Conservation (phyloP, 2,888 invertebrate species). For the Hemithea aestivaria region DNA sequence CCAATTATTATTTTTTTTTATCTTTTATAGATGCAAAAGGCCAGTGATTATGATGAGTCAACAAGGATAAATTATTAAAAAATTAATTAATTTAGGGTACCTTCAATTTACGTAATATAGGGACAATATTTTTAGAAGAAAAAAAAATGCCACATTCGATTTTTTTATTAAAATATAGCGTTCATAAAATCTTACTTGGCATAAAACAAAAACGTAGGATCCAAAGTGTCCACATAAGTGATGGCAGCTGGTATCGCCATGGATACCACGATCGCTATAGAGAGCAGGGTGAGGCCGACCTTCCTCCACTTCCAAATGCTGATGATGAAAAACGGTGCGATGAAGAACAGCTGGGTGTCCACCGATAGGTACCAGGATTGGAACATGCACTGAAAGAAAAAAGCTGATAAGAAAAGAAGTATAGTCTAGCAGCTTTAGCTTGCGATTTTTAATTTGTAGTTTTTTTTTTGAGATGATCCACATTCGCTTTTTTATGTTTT, state of each 20-base stretch:
- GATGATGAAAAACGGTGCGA: conserved; percentile 83
- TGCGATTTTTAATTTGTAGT: no score
- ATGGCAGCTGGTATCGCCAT: conserved; percentile 76
- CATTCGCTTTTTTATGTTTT: no score
- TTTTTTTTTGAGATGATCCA: no score
- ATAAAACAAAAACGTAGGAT: conserved; percentile 84
- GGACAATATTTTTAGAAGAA: no score
- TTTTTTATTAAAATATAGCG: no score
- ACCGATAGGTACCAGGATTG: conserved; percentile 85
- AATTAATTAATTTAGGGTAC: no score
- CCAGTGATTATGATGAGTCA: no score
- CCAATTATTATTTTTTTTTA: no score
- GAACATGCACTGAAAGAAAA: conserved; percentile 82
- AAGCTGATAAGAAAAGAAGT: not conserved
- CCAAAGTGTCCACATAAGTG: conserved; percentile 79
- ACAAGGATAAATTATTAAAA: no score
- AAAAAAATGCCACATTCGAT: no score
- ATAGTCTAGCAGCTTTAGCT: conserved; percentile 4
- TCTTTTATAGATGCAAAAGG: no score
- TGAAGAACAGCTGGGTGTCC: conserved; percentile 82
- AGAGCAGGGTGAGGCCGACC: conserved; percentile 76
- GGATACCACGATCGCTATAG: conserved; percentile 66
- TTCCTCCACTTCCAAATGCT: conserved; percentile 82
- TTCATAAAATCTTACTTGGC: conserved; percentile 81
- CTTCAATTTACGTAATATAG: no score